A percentile compares a stretch with the other conserved stretches of the same genome.
Evolutionary conservation across 2,888 invertebrate genomes (phyloP).

Genomic region (Epiblema foenella): DNA sequence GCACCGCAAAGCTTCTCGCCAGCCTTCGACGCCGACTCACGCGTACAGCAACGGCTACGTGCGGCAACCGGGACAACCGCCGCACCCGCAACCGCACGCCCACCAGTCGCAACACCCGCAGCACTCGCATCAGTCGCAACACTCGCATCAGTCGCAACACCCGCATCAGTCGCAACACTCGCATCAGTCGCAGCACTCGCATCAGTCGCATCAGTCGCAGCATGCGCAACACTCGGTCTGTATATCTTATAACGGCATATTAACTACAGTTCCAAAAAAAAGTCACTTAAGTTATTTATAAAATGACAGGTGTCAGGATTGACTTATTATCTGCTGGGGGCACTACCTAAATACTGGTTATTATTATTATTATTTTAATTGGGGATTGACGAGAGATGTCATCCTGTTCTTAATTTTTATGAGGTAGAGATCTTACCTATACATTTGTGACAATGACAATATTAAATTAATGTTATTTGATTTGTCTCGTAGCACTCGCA

Average conservation of each 20-base stretch:
- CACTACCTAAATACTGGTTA: no score
- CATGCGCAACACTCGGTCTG: neutral
- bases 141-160: slow-evolving; percentile 4
- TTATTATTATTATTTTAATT: no score
- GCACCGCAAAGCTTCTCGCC: slow-evolving; percentile 44
- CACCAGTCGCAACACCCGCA: slow-evolving; percentile 33
- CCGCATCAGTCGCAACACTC: slow-evolving; percentile 21
- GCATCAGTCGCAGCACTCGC: slow-evolving; percentile 20
- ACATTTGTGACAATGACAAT: no score
- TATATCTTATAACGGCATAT: no score
- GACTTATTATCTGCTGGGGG: no score
- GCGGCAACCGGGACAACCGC: slow-evolving; percentile 51
- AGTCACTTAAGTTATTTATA: no score
- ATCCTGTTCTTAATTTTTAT: no score
- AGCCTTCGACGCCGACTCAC: slow-evolving; percentile 50
- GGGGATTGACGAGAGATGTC: no score
- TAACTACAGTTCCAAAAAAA: no score
- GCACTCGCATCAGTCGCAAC: slow-evolving; percentile 26
- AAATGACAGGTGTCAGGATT: no score
- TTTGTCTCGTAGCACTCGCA: slow-evolving; percentile 13
- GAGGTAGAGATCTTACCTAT: no score
- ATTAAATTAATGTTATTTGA: no score
- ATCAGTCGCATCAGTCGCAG: slow-evolving; percentile 16
- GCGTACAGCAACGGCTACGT: slow-evolving; percentile 67
- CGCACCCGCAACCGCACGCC: slow-evolving; percentile 39